Percentiles rank a stretch among this genome's conserved stretches.
phyloP scores from a whole-genome alignment of 2,113 vertebrate species.

The Cyphomyrus discorhynchus region DNA sequence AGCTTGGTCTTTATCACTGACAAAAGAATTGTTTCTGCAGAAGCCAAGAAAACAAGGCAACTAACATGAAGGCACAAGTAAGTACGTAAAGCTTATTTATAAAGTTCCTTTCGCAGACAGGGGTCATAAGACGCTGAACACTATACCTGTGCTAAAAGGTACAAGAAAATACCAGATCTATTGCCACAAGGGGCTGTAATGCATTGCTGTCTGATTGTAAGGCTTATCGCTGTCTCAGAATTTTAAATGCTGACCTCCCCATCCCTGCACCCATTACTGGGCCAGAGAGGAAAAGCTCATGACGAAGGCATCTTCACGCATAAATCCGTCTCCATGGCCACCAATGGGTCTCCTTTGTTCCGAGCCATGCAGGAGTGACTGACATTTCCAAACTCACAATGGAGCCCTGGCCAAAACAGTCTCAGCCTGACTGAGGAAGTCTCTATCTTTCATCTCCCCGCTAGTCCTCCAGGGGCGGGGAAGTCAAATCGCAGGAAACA shows the following conservation, averaged over 20 bases:
- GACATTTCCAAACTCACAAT: conserved; percentile 57
- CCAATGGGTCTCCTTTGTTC: background rate
- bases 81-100: too few species aligned
- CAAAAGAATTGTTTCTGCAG: background rate
- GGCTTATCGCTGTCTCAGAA: conserved; percentile 32
- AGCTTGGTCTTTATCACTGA: background rate
- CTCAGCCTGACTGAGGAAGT: conserved; percentile 54
- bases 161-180: background rate
- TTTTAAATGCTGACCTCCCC: conserved; percentile 38
- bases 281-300: background rate
- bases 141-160: too few species aligned
- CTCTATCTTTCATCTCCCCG: conserved; percentile 52
- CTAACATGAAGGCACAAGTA: background rate
- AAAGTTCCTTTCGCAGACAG: too few species aligned
- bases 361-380: conserved; percentile 18
- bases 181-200: background rate
- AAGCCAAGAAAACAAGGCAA: background rate
- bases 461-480: conserved; percentile 46
- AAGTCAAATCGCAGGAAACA: conserved; percentile 63
- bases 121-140: too few species aligned
- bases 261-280: conserved; percentile 21
- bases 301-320: background rate
- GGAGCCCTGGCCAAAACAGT: conserved; percentile 47
- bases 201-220: background rate
- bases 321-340: background rate